These are phyloP conservation scores for Cryptus viduatorius DNA, from an alignment of 2,888 invertebrate genomes.

Conservation along the genomic window DNA sequence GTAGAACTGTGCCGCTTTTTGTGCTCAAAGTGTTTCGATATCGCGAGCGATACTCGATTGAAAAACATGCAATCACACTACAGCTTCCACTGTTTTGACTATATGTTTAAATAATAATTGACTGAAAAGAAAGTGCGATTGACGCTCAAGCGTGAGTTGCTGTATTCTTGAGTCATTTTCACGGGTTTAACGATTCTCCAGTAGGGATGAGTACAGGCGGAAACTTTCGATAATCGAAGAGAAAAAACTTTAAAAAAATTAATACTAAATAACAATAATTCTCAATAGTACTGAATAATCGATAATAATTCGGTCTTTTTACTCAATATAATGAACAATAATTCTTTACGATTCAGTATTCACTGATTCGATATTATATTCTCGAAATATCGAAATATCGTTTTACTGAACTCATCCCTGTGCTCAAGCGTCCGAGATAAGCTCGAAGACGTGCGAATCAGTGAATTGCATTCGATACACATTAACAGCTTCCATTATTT, in stretches of 20 bases:
- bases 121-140: not conserved
- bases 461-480: not conserved
- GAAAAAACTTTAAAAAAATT: not conserved
- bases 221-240: not conserved
- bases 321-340: constrained; percentile 10
- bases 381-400: not conserved
- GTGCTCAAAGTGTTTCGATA: constrained; percentile 3
- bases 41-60: not conserved
- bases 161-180: not conserved
- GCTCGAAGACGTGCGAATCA: not conserved
- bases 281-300: constrained; percentile 1
- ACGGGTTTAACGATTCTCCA: not conserved
- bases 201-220: not conserved
- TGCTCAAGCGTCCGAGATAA: constrained; percentile 1
- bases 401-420: not conserved
- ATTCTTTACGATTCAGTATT: not conserved
- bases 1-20: not conserved
- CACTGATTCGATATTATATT: not conserved
- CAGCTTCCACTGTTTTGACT: constrained; percentile 39
- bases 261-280: constrained; percentile 2
- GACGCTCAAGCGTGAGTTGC: not conserved
- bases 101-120: not conserved
- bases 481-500: constrained; percentile 13
- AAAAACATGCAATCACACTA: constrained; percentile 29
- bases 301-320: not conserved